phyloP scores from a whole-genome alignment of 2,113 vertebrate species.

The Xiphias gladius region DNA sequence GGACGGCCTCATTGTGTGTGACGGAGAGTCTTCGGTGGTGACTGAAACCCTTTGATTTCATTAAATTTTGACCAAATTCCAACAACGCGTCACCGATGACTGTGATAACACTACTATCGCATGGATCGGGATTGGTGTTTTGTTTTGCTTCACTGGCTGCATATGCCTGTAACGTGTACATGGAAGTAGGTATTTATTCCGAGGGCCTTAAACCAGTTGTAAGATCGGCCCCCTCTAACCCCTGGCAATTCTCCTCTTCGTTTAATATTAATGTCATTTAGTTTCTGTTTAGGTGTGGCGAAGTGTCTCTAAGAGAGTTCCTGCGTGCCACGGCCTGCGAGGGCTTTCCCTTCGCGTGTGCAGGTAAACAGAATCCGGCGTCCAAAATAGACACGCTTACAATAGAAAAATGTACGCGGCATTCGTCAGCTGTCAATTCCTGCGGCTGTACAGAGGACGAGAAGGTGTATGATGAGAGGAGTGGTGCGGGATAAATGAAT shows the following conservation, averaged over 20 bases:
- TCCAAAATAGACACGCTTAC: not conserved
- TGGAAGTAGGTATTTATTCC: not conserved
- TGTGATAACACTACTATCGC: too few species aligned
- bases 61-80: too few species aligned
- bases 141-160: too few species aligned
- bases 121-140: too few species aligned
- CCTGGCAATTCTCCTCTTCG: not conserved
- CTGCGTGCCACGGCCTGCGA: too few species aligned
- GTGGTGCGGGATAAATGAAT: conserved; percentile 64
- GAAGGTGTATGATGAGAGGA: conserved; percentile 4
- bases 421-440: not conserved
- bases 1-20: too few species aligned
- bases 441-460: not conserved
- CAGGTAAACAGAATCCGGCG: not conserved
- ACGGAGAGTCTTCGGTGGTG: too few species aligned
- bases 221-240: not conserved
- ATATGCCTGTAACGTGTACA: too few species aligned
- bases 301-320: not conserved
- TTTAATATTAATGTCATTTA: not conserved
- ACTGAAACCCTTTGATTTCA: too few species aligned
- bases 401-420: not conserved
- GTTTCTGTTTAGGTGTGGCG: not conserved
- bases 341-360: conserved; percentile 5
- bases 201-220: not conserved
- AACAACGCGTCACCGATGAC: too few species aligned